Base-by-base conservation (phyloP, 2,888 invertebrate genomes). In the Melangyna quadrimaculata region DNA sequence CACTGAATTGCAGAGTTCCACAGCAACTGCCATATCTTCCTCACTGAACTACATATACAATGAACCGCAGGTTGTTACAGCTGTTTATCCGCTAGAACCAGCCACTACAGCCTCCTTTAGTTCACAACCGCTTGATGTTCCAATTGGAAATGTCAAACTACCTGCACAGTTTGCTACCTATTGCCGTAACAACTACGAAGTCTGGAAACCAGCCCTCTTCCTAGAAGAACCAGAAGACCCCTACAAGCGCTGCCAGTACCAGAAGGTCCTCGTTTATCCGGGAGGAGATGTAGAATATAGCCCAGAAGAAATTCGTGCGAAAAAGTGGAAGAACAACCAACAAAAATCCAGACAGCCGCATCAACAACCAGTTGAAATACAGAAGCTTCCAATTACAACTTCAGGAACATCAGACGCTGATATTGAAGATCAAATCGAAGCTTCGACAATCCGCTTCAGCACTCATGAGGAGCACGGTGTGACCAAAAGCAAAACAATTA, bases 151-250 rank as follows among this genome's bases (percentile, higher is more conserved):
- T 45, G 88, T 91, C 27, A 90, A 90, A 37, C 70, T 91, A 53
- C 91, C 92, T n/a, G 88, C 89, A 3, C 91, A 91, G 81, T 92
- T 92, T 87, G 89, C 91, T 37, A 87, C 89, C 0, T 90, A 89
- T 72, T 90, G 91, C 17, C 89, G 89, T 19, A 92, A 92, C 81
- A 91, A 91, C 74, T 90, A 91, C 78, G 92, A 92, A 82, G 90
- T 90, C 22, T 92, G 92, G 92, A 90, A 90, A 77, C 92, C 91
- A n/a, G 90, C 91, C 3, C 79, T 92, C 19, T 92, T 90, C 45
- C 83, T 92, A 1, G 92, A 92, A 59, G 92, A 92, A 78, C 92
- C 92, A 0, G 90, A 89, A 24, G 92, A 92, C 88, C 90, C 91
- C 2, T 90, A 90, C 70, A 90, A 90, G n/a, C 86, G 89, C 8